A percentile compares a stretch with the other conserved stretches of the same genome.
Conservation (phyloP, 1,140 invertebrate species). For the Pseudomyrmex cubaensis region DNA sequence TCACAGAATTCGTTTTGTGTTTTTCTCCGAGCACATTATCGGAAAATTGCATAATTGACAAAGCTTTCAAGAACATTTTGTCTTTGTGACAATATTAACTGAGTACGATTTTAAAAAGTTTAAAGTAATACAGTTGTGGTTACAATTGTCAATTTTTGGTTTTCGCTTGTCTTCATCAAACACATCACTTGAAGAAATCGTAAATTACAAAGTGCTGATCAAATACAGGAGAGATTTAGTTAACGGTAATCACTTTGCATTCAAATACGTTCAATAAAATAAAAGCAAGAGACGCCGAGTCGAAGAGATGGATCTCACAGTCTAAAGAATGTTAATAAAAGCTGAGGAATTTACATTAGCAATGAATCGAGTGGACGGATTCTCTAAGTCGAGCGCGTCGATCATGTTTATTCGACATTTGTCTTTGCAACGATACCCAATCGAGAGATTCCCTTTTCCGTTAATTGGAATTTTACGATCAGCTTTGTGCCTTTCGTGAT, state of each 20-base stretch:
- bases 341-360: constrained; percentile 24
- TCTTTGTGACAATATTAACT: not conserved
- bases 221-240: not conserved
- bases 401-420: constrained; percentile 29
- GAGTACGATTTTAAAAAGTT: constrained; percentile 20
- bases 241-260: not conserved
- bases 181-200: not conserved
- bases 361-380: not conserved
- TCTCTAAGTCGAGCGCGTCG: not conserved
- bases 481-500: constrained; percentile 64
- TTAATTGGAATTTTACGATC: constrained; percentile 75
- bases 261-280: not conserved
- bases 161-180: not conserved
- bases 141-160: not conserved
- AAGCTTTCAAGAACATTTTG: not conserved
- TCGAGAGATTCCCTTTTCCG: constrained; percentile 51
- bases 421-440: constrained; percentile 21
- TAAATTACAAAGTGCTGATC: not conserved
- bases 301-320: not conserved
- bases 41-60: not conserved
- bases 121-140: not conserved
- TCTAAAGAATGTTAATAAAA: constrained; percentile 48
- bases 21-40: not conserved
- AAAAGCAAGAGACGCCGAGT: not conserved
- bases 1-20: not conserved